Evolutionary conservation across 2,113 vertebrate genomes (phyloP), one percentile per base, ranked within the genome.

Genomic region (Thalassoma bifasciatum): DNA sequence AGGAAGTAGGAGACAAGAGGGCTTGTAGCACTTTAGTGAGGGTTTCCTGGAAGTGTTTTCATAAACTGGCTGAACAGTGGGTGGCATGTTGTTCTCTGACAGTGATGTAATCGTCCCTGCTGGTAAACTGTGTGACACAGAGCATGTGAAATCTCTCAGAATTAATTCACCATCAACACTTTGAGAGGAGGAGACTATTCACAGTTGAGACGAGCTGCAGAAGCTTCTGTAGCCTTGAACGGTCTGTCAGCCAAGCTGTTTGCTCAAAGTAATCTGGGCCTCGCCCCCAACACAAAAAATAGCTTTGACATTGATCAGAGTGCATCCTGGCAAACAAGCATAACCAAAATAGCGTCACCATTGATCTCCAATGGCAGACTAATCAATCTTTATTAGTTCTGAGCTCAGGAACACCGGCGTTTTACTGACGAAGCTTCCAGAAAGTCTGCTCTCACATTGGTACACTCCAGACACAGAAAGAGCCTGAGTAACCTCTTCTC

Each of bases 321-420:
- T 30, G 66, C 85, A 86, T 85, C 81, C 79, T 75, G 68, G 83
- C 81, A 81, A 85, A 85, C 72, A 86, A 57, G 75, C 86, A 81
- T 79, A 87, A 87, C 91, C 81, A 84, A 89, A 91, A 92, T 90
- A 92, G 90, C 72, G 40, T 46, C 30, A 56, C 59, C 78, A 88
- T 91, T 88, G 90, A 92, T 92, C 86, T 76, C n/a, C 38, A 89
- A 89, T 24, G 34, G 83, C 83, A 82, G 74, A 71, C 71, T 79
- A 71, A 90, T 92, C 91, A 88, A 91, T 92, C 85, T 91, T 85
- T 89, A 91, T 92, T 83, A 90, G 85, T 87, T 92, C 85, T 81
- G 83, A 83, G 81, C 83, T 75, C 67, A 62, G 57, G 26, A 50
- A 58, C 12, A 4, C 21, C 53, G 26, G 77, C 53, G 21, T 58